Percentiles rank a stretch among this genome's conserved stretches.
Conservation (phyloP, 2,888 invertebrate genomes). For the Papilio elwesi region DNA sequence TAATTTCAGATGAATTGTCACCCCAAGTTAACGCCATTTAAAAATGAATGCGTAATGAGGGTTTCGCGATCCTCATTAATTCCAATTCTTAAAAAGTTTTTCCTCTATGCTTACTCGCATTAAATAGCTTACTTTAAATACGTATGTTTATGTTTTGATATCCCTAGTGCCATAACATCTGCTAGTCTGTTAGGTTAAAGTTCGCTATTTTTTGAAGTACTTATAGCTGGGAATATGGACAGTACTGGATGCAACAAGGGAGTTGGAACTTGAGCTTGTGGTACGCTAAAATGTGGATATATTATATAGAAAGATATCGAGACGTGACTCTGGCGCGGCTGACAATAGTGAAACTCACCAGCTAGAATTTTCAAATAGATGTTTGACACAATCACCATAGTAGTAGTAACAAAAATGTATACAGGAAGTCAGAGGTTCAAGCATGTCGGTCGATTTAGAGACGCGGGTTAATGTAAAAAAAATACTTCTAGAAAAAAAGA, state of each 20-base stretch:
- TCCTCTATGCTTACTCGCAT: neutral
- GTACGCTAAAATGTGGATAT: too few species aligned
- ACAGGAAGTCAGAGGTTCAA: too few species aligned
- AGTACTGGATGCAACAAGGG: too few species aligned
- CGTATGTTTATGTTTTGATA: neutral
- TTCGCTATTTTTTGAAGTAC: neutral
- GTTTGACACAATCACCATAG: too few species aligned
- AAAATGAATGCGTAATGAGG: slow-evolving; percentile 46
- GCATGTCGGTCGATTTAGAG: too few species aligned
- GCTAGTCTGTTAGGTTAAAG: neutral
- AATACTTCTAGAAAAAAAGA: neutral
- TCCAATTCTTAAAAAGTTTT: slow-evolving; percentile 36
- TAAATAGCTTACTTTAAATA: neutral
- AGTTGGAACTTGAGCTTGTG: too few species aligned
- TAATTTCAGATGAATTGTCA: slow-evolving; percentile 28
- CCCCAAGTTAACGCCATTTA: slow-evolving; percentile 43
- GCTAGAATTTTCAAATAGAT: too few species aligned
- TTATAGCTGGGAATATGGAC: too few species aligned
- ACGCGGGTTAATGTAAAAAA: neutral
- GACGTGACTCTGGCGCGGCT: too few species aligned
- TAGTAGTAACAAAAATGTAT: too few species aligned
- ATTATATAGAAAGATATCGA: too few species aligned
- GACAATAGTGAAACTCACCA: too few species aligned
- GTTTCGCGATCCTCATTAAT: slow-evolving; percentile 41
- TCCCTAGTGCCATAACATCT: neutral